A percentile compares a stretch with the other conserved stretches of the same genome.
These are phyloP conservation scores for Mareca penelope DNA, from an alignment of 2,797 vertebrate species.

Conservation along the genomic window DNA sequence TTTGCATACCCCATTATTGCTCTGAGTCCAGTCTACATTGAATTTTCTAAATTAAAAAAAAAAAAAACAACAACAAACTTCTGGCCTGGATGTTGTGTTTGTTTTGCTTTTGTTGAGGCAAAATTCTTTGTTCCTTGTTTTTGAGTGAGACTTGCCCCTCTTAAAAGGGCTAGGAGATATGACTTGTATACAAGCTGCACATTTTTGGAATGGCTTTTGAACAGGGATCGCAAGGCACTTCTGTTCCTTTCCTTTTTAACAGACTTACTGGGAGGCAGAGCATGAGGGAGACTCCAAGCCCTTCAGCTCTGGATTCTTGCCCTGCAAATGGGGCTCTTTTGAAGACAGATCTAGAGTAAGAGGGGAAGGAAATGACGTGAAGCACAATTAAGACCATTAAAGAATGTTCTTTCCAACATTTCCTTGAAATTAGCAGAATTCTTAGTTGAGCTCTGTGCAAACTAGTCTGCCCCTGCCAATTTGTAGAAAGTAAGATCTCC, in stretches of 20 bases:
- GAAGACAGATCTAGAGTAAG: not conserved
- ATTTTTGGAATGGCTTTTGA: not conserved
- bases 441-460: not conserved
- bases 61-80: no score
- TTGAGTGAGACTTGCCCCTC: not conserved
- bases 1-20: not conserved
- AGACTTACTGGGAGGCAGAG: not conserved
- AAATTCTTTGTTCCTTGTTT: not conserved
- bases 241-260: not conserved
- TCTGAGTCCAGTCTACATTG: fast-evolving
- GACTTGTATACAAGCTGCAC: not conserved
- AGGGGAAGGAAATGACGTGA: not conserved
- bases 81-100: not conserved
- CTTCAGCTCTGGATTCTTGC: not conserved
- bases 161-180: not conserved
- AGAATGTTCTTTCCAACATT: not conserved
- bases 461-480: not conserved
- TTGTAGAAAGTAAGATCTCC: not conserved
- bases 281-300: fast-evolving
- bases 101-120: not conserved
- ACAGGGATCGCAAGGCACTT: not conserved
- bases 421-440: not conserved
- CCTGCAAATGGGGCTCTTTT: fast-evolving
- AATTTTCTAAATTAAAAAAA: not conserved
- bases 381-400: not conserved